phyloP scores from a whole-genome alignment of 2,888 invertebrate species.

The Octonoba sinensis region DNA sequence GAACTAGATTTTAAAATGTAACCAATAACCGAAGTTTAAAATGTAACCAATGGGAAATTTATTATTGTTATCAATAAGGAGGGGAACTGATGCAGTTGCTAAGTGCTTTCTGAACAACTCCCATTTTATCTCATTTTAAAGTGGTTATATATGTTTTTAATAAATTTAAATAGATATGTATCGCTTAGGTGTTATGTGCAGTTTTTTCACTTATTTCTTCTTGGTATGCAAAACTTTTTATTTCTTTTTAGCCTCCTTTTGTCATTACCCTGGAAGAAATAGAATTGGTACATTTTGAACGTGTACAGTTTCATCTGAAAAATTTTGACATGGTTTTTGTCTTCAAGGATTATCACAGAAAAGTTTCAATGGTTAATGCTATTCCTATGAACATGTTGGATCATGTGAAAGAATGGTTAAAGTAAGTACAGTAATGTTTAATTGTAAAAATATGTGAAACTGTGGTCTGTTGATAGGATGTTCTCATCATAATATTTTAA shows the following conservation, averaged over 20 bases:
- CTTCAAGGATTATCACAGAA: conserved; percentile 96
- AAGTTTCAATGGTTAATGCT: conserved; percentile 97
- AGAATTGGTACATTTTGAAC: conserved; percentile 97
- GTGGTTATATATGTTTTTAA: no score
- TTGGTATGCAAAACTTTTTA: background rate
- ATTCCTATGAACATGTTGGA: conserved; percentile 99
- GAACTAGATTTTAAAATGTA: no score
- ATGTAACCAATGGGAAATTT: no score
- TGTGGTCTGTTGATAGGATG: background rate
- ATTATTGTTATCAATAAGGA: no score
- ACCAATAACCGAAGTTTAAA: no score
- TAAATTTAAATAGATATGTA: no score
- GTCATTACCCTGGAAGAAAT: conserved; percentile 98
- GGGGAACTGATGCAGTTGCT: no score
- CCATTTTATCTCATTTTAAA: no score
- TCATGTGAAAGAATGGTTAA: conserved; percentile 99
- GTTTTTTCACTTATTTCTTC: background rate
- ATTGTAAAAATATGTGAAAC: background rate
- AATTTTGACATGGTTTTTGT: conserved; percentile 99
- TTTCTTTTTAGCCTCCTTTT: conserved; percentile 89
- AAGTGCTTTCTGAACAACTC: no score
- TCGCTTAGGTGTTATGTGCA: background rate
- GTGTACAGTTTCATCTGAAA: conserved; percentile 97
- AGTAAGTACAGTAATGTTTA: conserved; percentile 78
- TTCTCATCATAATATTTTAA: no score